A percentile compares a stretch with the other conserved stretches of the same genome.
These are phyloP conservation scores for Engraulis encrasicolus DNA, from an alignment of 2,113 vertebrate species.

Conservation along the genomic window DNA sequence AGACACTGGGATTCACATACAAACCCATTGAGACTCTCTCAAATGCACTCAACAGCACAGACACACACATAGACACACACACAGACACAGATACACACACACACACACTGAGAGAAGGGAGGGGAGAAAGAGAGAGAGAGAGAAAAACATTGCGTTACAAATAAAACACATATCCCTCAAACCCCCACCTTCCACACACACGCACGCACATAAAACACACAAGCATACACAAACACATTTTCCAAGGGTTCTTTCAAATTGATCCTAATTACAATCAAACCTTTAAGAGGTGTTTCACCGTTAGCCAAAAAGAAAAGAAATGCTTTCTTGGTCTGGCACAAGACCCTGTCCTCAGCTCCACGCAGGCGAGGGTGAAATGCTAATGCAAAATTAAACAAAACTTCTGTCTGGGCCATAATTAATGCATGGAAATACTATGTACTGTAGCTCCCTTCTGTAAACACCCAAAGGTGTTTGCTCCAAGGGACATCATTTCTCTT, in stretches of 20 bases:
- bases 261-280: not conserved
- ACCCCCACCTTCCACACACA: not conserved
- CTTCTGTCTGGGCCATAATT: constrained; percentile 21
- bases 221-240: not conserved
- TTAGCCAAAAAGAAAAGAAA: not conserved
- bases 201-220: not conserved
- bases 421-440: constrained; percentile 21
- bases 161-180: too few relatives aligned
- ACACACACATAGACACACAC: too few relatives aligned
- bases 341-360: not conserved
- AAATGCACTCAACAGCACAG: not conserved
- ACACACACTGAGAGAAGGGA: not conserved
- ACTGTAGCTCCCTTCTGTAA: constrained; percentile 39
- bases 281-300: constrained; percentile 9
- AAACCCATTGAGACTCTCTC: too few relatives aligned
- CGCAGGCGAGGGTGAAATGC: not conserved
- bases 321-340: not conserved
- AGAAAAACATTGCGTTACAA: too few relatives aligned
- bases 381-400: not conserved
- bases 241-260: not conserved
- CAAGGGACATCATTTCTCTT: constrained; percentile 17
- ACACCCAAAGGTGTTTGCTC: constrained; percentile 38
- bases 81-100: too few relatives aligned
- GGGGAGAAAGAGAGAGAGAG: too few relatives aligned
- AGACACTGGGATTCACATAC: too few relatives aligned